These are phyloP conservation scores for Pediacus dermestoides DNA, from an alignment of 2,888 invertebrate genomes.

Conservation along the genomic window DNA sequence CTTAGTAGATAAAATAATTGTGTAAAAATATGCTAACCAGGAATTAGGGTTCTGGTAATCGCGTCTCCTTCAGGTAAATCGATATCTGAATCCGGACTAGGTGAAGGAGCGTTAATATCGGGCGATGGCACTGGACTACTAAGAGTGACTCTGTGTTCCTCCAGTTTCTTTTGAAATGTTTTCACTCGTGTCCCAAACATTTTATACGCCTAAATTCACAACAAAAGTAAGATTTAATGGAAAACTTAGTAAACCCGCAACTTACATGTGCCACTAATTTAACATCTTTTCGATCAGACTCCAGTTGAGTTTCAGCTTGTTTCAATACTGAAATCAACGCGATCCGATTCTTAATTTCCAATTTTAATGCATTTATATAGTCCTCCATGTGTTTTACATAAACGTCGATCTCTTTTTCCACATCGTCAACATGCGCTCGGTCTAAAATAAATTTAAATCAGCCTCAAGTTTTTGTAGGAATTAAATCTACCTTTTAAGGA, in stretches of 20 bases:
- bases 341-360: slow-evolving; percentile 78
- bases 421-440: slow-evolving; percentile 79
- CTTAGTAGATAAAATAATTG: too few species aligned
- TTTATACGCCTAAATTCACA: slow-evolving; percentile 89
- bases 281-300: slow-evolving; percentile 88
- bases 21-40: too few species aligned
- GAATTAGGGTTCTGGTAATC: too few species aligned
- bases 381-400: slow-evolving; percentile 75
- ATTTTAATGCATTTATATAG: slow-evolving; percentile 74
- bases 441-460: slow-evolving; percentile 53
- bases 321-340: slow-evolving; percentile 73
- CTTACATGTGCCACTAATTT: slow-evolving; percentile 93
- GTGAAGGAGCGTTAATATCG: slow-evolving; percentile 67
- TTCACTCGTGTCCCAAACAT: slow-evolving; percentile 88
- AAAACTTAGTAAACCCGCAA: too few species aligned
- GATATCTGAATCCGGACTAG: slow-evolving; percentile 78
- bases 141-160: slow-evolving; percentile 72
- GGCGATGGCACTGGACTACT: slow-evolving; percentile 69
- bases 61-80: slow-evolving; percentile 57
- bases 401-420: slow-evolving; percentile 81
- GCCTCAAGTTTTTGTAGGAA: slow-evolving; percentile 7
- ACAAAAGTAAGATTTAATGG: slow-evolving; percentile 10
- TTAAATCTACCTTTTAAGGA: slow-evolving; percentile 77
- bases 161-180: slow-evolving; percentile 78
- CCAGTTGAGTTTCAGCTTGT: slow-evolving; percentile 82